Conservation (phyloP, 2,888 invertebrate species). For the Eledona agricola region DNA sequence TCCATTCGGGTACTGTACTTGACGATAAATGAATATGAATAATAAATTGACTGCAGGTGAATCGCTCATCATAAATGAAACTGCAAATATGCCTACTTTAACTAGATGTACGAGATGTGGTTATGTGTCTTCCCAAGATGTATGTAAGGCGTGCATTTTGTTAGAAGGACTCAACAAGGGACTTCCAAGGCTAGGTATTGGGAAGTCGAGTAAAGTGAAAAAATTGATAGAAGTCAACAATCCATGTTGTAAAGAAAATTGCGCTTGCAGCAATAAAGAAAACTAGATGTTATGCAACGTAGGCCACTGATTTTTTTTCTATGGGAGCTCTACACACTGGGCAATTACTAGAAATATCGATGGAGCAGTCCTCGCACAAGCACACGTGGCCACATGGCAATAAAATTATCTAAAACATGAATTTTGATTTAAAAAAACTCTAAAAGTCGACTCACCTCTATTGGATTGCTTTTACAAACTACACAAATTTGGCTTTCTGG, state of each 20-base stretch:
- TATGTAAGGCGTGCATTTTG: conserved; percentile 96
- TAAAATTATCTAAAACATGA: conserved; percentile 73
- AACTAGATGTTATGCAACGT: conserved; percentile 70
- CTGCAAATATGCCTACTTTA: conserved; percentile 81
- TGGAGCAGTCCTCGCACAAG: conserved; percentile 84
- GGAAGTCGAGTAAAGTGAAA: conserved; percentile 84
- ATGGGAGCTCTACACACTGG: conserved; percentile 83
- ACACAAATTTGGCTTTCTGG: conserved; percentile 78
- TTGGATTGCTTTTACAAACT: conserved; percentile 85
- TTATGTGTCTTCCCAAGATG: conserved; percentile 89
- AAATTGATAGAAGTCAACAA: conserved; percentile 67
- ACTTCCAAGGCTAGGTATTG: conserved; percentile 88
- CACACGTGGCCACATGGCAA: conserved; percentile 92
- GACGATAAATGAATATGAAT: neutral
- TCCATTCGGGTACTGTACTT: conserved; percentile 76
- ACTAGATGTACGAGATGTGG: conserved; percentile 86
- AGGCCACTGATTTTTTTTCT: conserved; percentile 76
- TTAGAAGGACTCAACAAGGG: conserved; percentile 96
- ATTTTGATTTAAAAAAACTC: conserved; percentile 8
- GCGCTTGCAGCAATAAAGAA: conserved; percentile 38
- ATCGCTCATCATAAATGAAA: conserved; percentile 82
- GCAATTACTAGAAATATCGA: conserved; percentile 74
- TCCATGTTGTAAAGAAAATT: conserved; percentile 32
- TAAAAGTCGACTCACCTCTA: conserved; percentile 71
- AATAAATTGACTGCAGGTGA: conserved; percentile 71